Evolutionary conservation across 1,140 invertebrate genomes (phyloP), one percentile per base, ranked within the genome.

Genomic region (Laupala kohalensis): DNA sequence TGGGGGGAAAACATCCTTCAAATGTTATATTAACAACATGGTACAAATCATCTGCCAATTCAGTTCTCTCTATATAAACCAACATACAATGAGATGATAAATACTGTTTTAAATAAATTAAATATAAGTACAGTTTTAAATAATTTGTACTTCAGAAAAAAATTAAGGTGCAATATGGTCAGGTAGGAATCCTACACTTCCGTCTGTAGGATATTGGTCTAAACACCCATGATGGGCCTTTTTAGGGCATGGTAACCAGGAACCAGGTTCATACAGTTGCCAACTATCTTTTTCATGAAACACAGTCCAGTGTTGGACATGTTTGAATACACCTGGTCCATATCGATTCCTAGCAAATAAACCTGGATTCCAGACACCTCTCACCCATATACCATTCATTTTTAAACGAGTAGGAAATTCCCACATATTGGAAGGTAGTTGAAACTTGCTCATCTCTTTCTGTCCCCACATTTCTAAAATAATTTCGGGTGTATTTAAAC

Each of bases 301-400:
- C 23, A 37, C 26, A 5, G 9, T 65, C 70, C 70, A 74, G 28
- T 26, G 37, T 29, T 69, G 62, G 9, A 67, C 72, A 74, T 80
- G 79, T 25, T 74, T 74, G 25, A 78, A 76, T 6, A 74, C 75
- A 63, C 76, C 74, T 64, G 66, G 69, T 3, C 78, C 79, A 37
- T 77, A 78, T 28, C 77, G 74, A 70, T 78, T 79, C n/a, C 79
- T 73, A 15, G 75, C 77, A 74, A 76, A 78, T 6, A 77, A 72
- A 12, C 79, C 79, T 23, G 79, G 79, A 69, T 77, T 80, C 62
- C 74, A 67, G 12, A 75, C 77, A 9, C 71, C 75, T 25, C 73
- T 71, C 4, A 79, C 73, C 78, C 78, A 79, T 4, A 72, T 63
- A 12, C 77, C 75, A 66, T 75, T 70, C 3, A 79, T 37, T 29